phyloP scores from a whole-genome alignment of 2,888 invertebrate species.

The Acrocera orbiculus region DNA sequence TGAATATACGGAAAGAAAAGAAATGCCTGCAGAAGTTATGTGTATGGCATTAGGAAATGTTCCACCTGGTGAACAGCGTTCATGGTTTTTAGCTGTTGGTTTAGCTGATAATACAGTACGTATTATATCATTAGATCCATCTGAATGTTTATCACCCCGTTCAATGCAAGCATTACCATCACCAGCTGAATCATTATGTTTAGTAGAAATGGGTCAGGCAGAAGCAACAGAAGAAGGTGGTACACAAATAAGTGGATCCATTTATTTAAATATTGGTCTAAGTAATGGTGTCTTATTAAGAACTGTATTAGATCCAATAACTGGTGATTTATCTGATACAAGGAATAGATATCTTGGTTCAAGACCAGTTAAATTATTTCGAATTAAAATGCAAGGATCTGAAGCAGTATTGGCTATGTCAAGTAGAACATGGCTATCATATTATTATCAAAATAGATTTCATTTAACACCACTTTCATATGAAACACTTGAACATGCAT shows the following conservation, averaged over 20 bases:
- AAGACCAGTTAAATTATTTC: conserved; percentile 86
- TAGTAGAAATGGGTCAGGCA: conserved; percentile 78
- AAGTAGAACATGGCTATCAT: conserved; percentile 94
- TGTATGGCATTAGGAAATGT: conserved; percentile 97
- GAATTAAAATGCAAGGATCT: conserved; percentile 86
- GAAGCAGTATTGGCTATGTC: conserved; percentile 97
- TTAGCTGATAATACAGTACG: conserved; percentile 91
- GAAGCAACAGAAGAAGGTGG: conserved; percentile 36
- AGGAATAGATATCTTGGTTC: conserved; percentile 93
- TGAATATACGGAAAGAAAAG: conserved; percentile 94
- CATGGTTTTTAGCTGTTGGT: conserved; percentile 90
- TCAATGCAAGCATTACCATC: conserved; percentile 95
- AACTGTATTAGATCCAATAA: conserved; percentile 86
- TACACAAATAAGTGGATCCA: conserved; percentile 44
- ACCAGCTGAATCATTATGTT: conserved; percentile 88
- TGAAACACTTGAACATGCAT: conserved; percentile 91
- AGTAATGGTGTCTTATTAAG: conserved; percentile 90
- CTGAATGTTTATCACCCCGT: conserved; percentile 83
- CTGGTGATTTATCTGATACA: conserved; percentile 93
- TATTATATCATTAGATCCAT: conserved; percentile 92
- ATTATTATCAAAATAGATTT: conserved; percentile 92
- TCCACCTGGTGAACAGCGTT: conserved; percentile 84
- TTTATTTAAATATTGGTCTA: conserved; percentile 92
- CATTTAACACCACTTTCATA: conserved; percentile 92
- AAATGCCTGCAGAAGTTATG: conserved; percentile 91